Percentiles rank a stretch among this genome's conserved stretches.
Conservation (phyloP, 1,140 invertebrate species). For the Papilio xuthus region DNA sequence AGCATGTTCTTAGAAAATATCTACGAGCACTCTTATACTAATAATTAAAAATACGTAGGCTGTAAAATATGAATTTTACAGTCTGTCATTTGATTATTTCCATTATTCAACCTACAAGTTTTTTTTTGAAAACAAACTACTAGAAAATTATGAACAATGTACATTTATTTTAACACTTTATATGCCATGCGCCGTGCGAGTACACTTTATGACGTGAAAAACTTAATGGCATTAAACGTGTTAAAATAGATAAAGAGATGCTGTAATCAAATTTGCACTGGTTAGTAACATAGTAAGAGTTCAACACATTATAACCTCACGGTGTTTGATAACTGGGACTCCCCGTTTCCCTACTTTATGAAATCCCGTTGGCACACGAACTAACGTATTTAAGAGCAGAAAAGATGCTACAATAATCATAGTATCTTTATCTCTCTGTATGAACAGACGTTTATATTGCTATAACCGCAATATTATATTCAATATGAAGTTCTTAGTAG, state of each 20-base stretch:
- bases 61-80: too few species aligned
- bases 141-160: too few species aligned
- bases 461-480: neutral
- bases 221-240: too few species aligned
- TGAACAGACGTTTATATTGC: neutral
- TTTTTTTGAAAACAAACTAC: too few species aligned
- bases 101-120: too few species aligned
- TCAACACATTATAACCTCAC: neutral
- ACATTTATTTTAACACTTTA: too few species aligned
- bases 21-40: too few species aligned
- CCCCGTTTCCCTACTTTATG: neutral
- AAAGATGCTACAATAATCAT: neutral
- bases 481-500: slow-evolving; percentile 18
- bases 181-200: too few species aligned
- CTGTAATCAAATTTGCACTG: neutral
- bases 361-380: neutral
- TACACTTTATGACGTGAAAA: too few species aligned
- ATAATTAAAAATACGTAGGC: too few species aligned
- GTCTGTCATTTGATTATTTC: too few species aligned
- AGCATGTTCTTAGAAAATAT: too few species aligned
- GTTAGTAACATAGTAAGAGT: neutral
- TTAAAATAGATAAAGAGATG: neutral
- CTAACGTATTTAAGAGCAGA: neutral
- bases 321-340: neutral
- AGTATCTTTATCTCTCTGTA: neutral